phyloP scores from a whole-genome alignment of 2,797 vertebrate genomes.

The Gallinago nigripennis region DNA sequence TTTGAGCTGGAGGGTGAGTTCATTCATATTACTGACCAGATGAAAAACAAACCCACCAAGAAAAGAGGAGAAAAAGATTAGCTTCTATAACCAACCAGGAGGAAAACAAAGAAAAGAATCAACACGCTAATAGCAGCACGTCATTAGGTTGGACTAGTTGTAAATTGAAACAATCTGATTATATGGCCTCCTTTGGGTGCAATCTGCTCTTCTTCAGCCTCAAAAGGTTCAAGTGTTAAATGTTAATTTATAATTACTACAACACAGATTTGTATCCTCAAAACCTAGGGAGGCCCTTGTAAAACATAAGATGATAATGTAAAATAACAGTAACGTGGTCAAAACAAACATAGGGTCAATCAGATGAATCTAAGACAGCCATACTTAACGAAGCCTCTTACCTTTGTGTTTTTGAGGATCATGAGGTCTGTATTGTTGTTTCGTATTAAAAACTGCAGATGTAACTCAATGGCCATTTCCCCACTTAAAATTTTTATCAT shows the following conservation, averaged over 20 bases:
- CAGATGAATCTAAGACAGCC: neutral
- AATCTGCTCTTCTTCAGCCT: neutral
- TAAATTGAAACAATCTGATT: neutral
- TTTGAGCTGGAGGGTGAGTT: neutral
- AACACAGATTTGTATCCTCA: neutral
- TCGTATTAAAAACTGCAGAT: constrained; percentile 97
- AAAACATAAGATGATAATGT: neutral
- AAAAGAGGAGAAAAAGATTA: neutral
- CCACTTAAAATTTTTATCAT: constrained; percentile 99
- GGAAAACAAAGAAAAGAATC: neutral
- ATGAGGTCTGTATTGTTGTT: constrained; percentile 99
- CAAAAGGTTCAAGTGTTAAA: neutral
- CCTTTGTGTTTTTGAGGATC: constrained; percentile 99
- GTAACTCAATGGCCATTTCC: constrained; percentile 98
- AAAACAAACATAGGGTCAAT: neutral
- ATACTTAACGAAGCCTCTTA: constrained; percentile 66
- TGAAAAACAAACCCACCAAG: neutral
- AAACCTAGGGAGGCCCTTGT: neutral
- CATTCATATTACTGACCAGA: neutral
- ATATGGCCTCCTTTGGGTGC: neutral
- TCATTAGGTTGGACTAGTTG: neutral
- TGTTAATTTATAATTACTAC: neutral
- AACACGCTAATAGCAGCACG: neutral
- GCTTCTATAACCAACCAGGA: neutral
- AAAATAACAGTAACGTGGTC: neutral